A percentile compares a stretch with the other conserved stretches of the same genome.
phyloP scores from a whole-genome alignment of 2,797 vertebrate genomes.

The Poeciliopsis presidionis region DNA sequence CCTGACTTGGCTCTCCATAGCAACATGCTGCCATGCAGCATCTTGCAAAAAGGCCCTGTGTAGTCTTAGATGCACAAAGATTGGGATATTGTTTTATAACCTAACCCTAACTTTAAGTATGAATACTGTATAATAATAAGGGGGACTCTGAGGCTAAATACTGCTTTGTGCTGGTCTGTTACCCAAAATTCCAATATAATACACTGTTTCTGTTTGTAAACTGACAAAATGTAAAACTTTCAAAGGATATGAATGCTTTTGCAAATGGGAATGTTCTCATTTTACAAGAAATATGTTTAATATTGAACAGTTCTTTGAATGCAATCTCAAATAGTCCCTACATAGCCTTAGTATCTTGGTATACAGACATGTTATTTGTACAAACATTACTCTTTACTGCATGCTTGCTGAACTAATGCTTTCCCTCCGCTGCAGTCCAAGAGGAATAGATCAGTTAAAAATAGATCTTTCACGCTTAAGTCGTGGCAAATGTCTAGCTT shows the following conservation, averaged over 20 bases:
- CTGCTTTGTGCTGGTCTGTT: background rate
- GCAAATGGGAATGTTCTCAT: background rate
- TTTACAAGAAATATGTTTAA: conserved; percentile 12
- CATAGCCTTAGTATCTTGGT: conserved; percentile 34
- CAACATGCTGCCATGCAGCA: background rate
- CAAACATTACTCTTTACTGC: conserved; percentile 41
- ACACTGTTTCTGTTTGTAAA: background rate
- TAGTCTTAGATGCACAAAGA: background rate
- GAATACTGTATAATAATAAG: background rate
- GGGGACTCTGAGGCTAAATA: background rate
- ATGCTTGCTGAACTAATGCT: conserved; percentile 51
- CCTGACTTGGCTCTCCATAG: background rate
- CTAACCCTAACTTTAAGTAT: background rate
- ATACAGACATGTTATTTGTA: conserved; percentile 48
- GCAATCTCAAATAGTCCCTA: conserved; percentile 20
- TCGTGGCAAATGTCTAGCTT: conserved; percentile 23
- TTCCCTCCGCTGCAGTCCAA: conserved; percentile 30
- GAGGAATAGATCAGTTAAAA: conserved; percentile 49
- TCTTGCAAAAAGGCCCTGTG: background rate
- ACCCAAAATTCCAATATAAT: background rate
- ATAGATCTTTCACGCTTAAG: conserved; percentile 42
- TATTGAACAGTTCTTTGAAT: conserved; percentile 24
- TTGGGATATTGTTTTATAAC: background rate
- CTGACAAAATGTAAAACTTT: background rate
- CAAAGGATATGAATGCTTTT: background rate